Evolutionary conservation across 2,797 vertebrate genomes (phyloP), one percentile per base, ranked within the genome.

Genomic region (Pelobates cultripes): DNA sequence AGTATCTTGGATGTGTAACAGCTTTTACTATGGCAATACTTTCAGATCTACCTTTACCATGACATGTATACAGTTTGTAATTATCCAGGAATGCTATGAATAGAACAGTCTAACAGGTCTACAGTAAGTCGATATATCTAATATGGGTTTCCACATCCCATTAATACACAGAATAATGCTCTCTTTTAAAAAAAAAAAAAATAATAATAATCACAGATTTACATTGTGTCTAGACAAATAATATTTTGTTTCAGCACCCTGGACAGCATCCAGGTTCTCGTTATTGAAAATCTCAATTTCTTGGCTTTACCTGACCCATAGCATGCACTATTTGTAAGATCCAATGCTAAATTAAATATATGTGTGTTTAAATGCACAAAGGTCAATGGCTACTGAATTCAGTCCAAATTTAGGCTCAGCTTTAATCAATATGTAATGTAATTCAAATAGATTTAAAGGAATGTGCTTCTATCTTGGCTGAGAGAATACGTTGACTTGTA

Each of bases 401-500:
- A 41, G 3, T 41, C 70, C 70, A 55, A n/a, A 55, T 40, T 53
- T 3, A 13, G 10, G 28, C 12, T 10, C 4, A 6, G 14, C 12
- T 73, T 13, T 14, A 73, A n/a, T 45, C 10, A 70, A 70, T 10
- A 43, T 70, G 28, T 28, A 28, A 28, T 28, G 28, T 28, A 28
- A 28, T 28, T 28, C 66, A 68, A 41, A 42, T 68, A 42, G 9
- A 42, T 68, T 68, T 3, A 42, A 42, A 42, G 28, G 4, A 4
- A 17, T 51, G 7, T 51, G 2, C 47, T 51, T 13, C 43, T 28
- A 47, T 47, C 43, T 13, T n/a, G 28, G 6, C 5, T 6, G 5
- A 10, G 13, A 68, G 68, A 70, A 70, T 70, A 70, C 68, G 44
- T 70, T 70, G 15, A 44, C 15, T 71, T 47, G 15, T 40, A 28